These are phyloP conservation scores for Coremacera marginata DNA, from an alignment of 2,888 invertebrate species.

Conservation along the genomic window DNA sequence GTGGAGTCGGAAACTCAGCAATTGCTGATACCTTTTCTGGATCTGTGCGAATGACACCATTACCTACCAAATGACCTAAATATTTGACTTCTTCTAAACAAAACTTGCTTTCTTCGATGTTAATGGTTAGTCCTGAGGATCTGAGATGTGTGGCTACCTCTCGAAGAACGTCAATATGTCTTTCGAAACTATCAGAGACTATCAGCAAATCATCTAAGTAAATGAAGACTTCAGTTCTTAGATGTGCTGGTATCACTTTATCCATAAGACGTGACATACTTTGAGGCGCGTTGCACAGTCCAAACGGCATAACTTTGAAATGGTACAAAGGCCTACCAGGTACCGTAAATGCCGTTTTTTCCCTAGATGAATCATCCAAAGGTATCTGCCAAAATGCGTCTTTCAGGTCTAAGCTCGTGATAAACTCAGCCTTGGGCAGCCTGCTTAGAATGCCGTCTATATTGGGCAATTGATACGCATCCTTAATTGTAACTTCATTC, in stretches of 20 bases:
- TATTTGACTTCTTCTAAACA: conserved; percentile 30
- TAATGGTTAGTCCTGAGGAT: conserved; percentile 20
- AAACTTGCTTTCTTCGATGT: too few relatives aligned
- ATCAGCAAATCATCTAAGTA: too few relatives aligned
- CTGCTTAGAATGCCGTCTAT: conserved; percentile 11
- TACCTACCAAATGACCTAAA: conserved; percentile 37
- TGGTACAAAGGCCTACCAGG: conserved; percentile 14
- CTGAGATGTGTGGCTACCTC: not conserved
- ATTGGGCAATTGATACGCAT: conserved; percentile 7
- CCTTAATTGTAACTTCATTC: too few relatives aligned
- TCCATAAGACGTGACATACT: too few relatives aligned
- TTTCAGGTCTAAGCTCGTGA: conserved; percentile 18
- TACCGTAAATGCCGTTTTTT: conserved; percentile 26
- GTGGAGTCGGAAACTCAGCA: too few relatives aligned
- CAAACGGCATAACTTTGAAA: too few relatives aligned
- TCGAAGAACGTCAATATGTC: not conserved
- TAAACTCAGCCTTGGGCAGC: conserved; percentile 3
- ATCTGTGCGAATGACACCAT: conserved; percentile 30
- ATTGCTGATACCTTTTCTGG: conserved; percentile 37
- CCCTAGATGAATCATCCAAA: not conserved
- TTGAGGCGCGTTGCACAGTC: too few relatives aligned
- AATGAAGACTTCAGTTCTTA: too few relatives aligned
- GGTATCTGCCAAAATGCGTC: too few relatives aligned
- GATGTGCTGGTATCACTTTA: too few relatives aligned
- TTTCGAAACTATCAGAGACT: too few relatives aligned